A percentile compares a stretch with the other conserved stretches of the same genome.
Conservation (phyloP, 2,888 invertebrate genomes). For the Lottia scabra region DNA sequence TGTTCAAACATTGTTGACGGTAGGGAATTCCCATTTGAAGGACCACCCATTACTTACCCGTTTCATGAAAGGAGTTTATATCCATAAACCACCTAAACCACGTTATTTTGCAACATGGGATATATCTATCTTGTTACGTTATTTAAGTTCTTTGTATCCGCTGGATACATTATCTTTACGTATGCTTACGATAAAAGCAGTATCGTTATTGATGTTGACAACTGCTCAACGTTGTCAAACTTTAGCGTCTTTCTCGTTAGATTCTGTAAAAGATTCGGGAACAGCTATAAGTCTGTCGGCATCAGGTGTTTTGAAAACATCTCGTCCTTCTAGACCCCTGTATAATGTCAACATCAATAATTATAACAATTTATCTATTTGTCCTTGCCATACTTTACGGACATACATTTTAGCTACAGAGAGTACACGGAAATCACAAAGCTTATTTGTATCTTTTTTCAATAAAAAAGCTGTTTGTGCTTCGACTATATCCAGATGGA, state of each 20-base stretch:
- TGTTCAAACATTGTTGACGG: background rate
- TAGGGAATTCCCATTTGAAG: background rate
- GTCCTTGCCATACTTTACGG: background rate
- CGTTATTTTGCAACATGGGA: background rate
- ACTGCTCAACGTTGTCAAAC: background rate
- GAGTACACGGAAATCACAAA: background rate
- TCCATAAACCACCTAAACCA: background rate
- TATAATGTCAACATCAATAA: background rate
- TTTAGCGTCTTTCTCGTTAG: background rate
- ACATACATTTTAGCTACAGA: background rate
- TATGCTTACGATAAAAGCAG: background rate
- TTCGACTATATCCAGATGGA: conserved; percentile 4
- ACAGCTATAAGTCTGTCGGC: background rate
- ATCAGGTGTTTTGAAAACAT: background rate
- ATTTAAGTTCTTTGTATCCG: background rate
- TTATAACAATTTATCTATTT: background rate
- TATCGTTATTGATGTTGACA: background rate
- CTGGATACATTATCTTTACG: background rate
- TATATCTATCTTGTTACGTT: background rate
- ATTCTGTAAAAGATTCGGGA: background rate
- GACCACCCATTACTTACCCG: background rate
- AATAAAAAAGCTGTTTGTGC: background rate
- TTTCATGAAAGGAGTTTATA: background rate
- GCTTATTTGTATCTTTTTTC: background rate
- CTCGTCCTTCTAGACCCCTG: background rate